phyloP scores from a whole-genome alignment of 2,113 vertebrate genomes.

The Pollachius pollachius region DNA sequence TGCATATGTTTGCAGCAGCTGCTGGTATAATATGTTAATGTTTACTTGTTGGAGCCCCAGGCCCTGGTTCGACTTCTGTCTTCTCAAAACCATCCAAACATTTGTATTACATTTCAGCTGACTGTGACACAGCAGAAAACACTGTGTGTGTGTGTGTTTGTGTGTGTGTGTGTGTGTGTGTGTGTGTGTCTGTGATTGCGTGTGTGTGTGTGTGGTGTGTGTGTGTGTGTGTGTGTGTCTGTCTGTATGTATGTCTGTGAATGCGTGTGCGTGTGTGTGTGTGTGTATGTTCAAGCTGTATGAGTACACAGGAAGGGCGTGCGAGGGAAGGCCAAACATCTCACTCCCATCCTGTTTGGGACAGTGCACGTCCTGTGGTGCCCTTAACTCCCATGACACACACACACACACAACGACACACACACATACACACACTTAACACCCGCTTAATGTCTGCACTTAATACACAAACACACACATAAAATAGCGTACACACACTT shows the following conservation, averaged over 20 bases:
- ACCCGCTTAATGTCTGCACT: too few species aligned
- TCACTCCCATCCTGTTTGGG: slow-evolving; percentile 80
- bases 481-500: slow-evolving; percentile 2
- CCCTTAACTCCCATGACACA: slow-evolving; percentile 51
- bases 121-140: neutral
- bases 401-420: slow-evolving; percentile 21
- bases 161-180: slow-evolving; percentile 10
- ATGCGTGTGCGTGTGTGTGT: slow-evolving; percentile 25
- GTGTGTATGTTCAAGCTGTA: slow-evolving; percentile 42
- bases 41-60: too few species aligned
- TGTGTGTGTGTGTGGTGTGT: slow-evolving; percentile 28
- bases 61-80: too few species aligned
- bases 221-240: slow-evolving; percentile 26
- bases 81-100: too few species aligned
- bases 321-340: slow-evolving; percentile 76
- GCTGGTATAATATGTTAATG: too few species aligned
- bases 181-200: slow-evolving; percentile 17
- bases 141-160: neutral
- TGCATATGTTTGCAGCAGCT: too few species aligned
- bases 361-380: slow-evolving; percentile 69
- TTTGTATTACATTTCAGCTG: too few species aligned
- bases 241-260: slow-evolving; percentile 23
- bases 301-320: slow-evolving; percentile 77
- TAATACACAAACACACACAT: neutral
- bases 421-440: slow-evolving; percentile 13